Conservation (phyloP, 2,797 vertebrate species). For the Varecia variegata region DNA sequence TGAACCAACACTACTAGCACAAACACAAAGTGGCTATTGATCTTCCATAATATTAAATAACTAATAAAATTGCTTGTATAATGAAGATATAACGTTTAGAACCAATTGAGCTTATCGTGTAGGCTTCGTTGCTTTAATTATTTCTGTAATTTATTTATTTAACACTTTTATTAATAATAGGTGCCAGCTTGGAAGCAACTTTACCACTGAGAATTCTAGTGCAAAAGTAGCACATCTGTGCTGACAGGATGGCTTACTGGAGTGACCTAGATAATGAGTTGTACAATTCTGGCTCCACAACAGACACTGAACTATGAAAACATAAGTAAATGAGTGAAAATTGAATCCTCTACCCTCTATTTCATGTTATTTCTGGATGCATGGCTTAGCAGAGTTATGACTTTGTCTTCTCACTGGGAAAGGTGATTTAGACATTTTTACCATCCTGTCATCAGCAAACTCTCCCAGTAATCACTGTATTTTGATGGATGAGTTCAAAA, state of each 20-base stretch:
- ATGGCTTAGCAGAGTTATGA: neutral
- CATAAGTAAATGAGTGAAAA: conserved; percentile 1
- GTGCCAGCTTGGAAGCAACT: conserved; percentile 61
- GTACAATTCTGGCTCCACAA: conserved; percentile 60
- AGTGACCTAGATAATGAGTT: conserved; percentile 73
- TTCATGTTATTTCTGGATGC: neutral
- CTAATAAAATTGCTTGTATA: neutral
- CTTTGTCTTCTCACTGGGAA: neutral
- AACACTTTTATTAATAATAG: conserved; percentile 77
- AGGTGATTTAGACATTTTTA: neutral
- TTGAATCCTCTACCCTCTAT: neutral
- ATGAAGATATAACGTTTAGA: conserved; percentile 15
- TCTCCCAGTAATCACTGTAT: neutral
- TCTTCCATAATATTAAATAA: conserved; percentile 26
- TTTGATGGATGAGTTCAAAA: neutral
- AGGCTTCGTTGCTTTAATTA: conserved; percentile 35
- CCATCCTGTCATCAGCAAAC: neutral
- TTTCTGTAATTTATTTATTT: conserved; percentile 74
- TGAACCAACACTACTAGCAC: neutral
- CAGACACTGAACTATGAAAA: conserved; percentile 48
- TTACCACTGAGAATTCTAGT: conserved; percentile 67
- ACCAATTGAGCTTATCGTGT: neutral
- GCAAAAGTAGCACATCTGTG: conserved; percentile 69
- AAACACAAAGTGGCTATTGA: neutral
- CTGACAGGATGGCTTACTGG: conserved; percentile 46